phyloP scores from a whole-genome alignment of 2,797 vertebrate genomes.

The Trachurus trachurus region DNA sequence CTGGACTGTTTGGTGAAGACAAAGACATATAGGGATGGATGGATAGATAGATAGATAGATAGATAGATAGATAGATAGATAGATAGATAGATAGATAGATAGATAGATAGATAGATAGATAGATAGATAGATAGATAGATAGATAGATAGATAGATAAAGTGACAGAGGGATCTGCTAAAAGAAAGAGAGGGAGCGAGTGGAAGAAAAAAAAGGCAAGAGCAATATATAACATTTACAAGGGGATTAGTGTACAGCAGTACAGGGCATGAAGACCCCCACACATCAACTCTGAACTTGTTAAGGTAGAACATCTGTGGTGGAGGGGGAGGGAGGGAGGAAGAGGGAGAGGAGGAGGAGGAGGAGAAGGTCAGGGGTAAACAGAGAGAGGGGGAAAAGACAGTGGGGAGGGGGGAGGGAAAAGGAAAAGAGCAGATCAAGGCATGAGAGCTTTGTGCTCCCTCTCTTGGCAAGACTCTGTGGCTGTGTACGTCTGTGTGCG shows the following conservation, averaged over 20 bases:
- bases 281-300: conserved; percentile 76
- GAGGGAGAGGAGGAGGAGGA: conserved; percentile 24
- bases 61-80: background rate
- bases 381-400: conserved; percentile 52
- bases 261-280: conserved; percentile 62
- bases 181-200: conserved; percentile 3
- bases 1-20: conserved; percentile 8
- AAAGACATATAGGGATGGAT: conserved; percentile 13
- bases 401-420: conserved; percentile 53
- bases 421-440: conserved; percentile 76
- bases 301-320: conserved; percentile 77
- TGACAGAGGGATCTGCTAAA: conserved; percentile 10
- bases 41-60: background rate
- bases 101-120: background rate
- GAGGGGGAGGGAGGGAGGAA: conserved; percentile 20
- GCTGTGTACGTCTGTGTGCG: conserved; percentile 50
- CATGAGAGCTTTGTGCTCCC: conserved; percentile 72
- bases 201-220: conserved; percentile 9
- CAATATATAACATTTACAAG: conserved; percentile 67
- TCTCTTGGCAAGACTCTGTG: conserved; percentile 73
- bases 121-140: background rate
- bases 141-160: conserved; percentile 15
- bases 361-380: conserved; percentile 70
- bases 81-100: background rate
- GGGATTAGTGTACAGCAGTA: conserved; percentile 71